These are phyloP conservation scores for Aegotheles bennettii DNA, from an alignment of 2,113 vertebrate species.

Conservation along the genomic window DNA sequence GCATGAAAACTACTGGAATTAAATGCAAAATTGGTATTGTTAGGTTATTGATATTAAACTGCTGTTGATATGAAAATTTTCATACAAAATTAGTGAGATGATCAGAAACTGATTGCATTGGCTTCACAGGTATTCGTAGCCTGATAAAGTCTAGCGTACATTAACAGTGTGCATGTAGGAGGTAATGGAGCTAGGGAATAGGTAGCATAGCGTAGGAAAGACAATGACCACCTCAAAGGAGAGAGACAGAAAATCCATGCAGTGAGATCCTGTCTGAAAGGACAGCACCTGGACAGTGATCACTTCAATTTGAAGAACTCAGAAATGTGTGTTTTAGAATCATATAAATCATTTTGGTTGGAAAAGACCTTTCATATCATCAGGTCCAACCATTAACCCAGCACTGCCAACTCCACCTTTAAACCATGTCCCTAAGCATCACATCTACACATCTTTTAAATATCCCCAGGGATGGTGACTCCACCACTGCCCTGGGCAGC, in stretches of 20 bases:
- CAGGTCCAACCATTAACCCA: rapidly evolving
- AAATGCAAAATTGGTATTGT: neutral
- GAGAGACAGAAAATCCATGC: neutral
- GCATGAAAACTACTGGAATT: neutral
- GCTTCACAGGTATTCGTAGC: neutral
- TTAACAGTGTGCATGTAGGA: neutral
- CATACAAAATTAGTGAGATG: neutral
- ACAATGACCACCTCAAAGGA: neutral
- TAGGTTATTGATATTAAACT: neutral
- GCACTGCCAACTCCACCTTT: neutral
- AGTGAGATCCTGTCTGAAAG: neutral
- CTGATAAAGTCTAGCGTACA: neutral
- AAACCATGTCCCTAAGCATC: neutral
- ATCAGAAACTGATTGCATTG: neutral
- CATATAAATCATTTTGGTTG: neutral
- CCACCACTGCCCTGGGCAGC: neutral
- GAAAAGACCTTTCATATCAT: neutral
- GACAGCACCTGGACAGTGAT: neutral
- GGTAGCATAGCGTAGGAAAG: neutral
- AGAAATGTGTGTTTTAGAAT: neutral
- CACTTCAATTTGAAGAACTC: neutral
- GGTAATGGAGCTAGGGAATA: neutral
- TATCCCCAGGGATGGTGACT: neutral
- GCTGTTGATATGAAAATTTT: neutral
- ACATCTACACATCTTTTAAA: neutral